Evolutionary conservation across 2,888 invertebrate species (phyloP).

Genomic region (Epirrita christyi): DNA sequence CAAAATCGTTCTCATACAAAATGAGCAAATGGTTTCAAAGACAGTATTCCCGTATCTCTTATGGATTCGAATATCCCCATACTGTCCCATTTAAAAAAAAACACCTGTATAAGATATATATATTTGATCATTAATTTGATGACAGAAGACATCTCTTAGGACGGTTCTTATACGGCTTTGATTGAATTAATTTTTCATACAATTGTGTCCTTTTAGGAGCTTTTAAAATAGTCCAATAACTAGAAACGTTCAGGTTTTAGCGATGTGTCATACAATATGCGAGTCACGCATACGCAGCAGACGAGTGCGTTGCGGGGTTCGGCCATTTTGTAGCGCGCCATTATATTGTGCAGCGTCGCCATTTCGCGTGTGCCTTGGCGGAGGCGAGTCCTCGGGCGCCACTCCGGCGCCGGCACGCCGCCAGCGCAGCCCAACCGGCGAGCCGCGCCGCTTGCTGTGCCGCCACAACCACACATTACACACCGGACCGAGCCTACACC

Average conservation of each 20-base stretch:
- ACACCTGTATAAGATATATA: too few relatives aligned
- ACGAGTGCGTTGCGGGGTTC: slow-evolving; percentile 29
- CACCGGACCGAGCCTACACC: slow-evolving; percentile 33
- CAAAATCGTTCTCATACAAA: too few relatives aligned
- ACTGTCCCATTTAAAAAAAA: too few relatives aligned
- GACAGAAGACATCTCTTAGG: not conserved
- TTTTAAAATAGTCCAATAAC: not conserved
- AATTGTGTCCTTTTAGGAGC: not conserved
- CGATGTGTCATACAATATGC: slow-evolving; percentile 58
- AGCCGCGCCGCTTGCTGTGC: slow-evolving; percentile 59
- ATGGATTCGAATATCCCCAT: too few relatives aligned
- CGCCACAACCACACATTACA: slow-evolving; percentile 55
- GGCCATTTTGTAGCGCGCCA: slow-evolving; percentile 5
- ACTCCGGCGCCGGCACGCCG: slow-evolving; percentile 64
- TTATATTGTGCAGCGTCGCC: slow-evolving; percentile 4
- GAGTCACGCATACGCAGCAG: slow-evolving; percentile 44
- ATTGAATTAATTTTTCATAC: not conserved
- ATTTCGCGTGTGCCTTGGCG: slow-evolving; percentile 45
- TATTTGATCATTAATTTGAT: not conserved
- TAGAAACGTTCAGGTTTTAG: not conserved
- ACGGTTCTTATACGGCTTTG: not conserved
- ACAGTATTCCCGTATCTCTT: too few relatives aligned
- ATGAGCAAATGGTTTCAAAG: too few relatives aligned
- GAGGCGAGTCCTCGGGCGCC: slow-evolving; percentile 56
- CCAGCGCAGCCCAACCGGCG: slow-evolving; percentile 65